Evolutionary conservation across 1,140 invertebrate species (phyloP).

Genomic region (Adelges cooleyi): DNA sequence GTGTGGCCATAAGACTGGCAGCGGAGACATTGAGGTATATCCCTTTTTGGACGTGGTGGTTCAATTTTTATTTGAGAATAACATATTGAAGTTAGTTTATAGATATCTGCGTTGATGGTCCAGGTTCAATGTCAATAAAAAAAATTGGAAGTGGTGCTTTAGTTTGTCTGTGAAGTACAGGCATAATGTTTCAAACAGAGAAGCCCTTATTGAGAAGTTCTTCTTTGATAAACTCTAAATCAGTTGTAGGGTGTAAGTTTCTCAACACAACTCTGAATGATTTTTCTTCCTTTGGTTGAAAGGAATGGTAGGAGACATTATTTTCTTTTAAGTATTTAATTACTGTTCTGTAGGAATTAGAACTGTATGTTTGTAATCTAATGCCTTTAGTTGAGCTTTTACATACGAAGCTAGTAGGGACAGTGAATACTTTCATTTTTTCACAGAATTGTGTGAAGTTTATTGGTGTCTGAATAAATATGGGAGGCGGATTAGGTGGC

Average conservation of each 20-base stretch:
- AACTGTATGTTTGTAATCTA: background rate
- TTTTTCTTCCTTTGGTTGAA: background rate
- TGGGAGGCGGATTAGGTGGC: background rate
- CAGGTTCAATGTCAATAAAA: background rate
- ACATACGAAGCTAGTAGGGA: background rate
- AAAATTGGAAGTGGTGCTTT: background rate
- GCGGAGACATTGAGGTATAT: constrained; percentile 34
- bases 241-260: constrained; percentile 1
- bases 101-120: background rate
- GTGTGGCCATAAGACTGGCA: constrained; percentile 28
- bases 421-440: background rate
- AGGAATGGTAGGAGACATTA: background rate
- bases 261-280: background rate
- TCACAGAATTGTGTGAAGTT: background rate
- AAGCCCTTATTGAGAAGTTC: background rate
- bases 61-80: constrained; percentile 34
- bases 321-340: background rate
- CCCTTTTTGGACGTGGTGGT: constrained; percentile 34
- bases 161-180: background rate
- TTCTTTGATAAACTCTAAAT: background rate
- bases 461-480: background rate
- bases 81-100: background rate
- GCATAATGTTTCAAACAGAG: background rate
- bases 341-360: background rate
- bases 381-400: background rate